These are phyloP conservation scores for Chaetodon auriga DNA, from an alignment of 2,113 vertebrate species.

Conservation along the genomic window DNA sequence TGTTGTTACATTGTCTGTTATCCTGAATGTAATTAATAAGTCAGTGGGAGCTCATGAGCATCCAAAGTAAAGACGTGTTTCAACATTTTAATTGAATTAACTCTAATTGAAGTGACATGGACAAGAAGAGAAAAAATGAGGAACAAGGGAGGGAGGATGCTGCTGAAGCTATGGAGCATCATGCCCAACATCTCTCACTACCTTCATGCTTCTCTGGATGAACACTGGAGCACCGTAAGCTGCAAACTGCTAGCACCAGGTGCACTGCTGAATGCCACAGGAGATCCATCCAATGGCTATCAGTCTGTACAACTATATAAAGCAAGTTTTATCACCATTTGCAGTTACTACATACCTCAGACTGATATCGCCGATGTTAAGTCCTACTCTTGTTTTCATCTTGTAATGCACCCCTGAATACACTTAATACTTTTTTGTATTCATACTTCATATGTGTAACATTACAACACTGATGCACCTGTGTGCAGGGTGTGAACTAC, in stretches of 20 bases:
- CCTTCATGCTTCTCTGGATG: background rate
- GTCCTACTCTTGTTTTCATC: too few species aligned
- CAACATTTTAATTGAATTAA: background rate
- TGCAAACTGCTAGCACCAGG: background rate
- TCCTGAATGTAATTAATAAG: background rate
- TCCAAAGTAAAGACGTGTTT: background rate
- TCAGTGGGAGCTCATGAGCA: conserved; percentile 5
- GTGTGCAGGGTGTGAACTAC: too few species aligned
- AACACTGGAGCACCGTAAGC: background rate
- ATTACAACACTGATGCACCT: too few species aligned
- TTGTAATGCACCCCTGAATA: too few species aligned
- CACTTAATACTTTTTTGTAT: too few species aligned
- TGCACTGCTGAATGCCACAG: background rate
- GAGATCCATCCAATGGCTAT: background rate
- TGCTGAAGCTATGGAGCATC: background rate
- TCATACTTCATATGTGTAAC: too few species aligned
- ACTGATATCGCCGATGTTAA: too few species aligned
- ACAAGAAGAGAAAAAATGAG: background rate
- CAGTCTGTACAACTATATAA: background rate
- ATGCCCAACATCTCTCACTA: too few species aligned
- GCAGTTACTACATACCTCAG: too few species aligned
- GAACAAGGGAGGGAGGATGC: background rate
- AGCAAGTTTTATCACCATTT: background rate
- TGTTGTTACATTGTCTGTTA: background rate
- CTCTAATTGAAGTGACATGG: background rate